Base-by-base conservation (phyloP, 92 coral and sea anemone genomes). In the Hydrozoanthus gracilis region DNA sequence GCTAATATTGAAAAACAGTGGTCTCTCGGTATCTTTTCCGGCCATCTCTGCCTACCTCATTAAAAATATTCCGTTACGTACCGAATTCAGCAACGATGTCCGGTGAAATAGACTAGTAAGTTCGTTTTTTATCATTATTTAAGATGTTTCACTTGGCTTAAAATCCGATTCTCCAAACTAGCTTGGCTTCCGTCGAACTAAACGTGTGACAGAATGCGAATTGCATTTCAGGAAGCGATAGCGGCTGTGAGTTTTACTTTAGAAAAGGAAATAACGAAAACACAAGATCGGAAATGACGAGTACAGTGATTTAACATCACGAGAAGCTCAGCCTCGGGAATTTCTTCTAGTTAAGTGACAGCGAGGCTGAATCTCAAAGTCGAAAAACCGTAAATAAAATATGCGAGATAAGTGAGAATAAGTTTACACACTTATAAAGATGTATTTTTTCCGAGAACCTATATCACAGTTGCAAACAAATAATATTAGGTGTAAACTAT, bases 281-380 rank as follows among this genome's bases (percentile, higher is more conserved):
- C 56, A 47, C 20, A 58, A 46, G 73, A 64, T 80, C 85, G 73
- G 74, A 64, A 80, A 49, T 64, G 73, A 65, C 73, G 51, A 77
- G 82, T 6, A 56, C 2, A 15, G 82, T 39, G 54, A 56, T n/a
- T 12, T 54, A 13, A 46, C 45, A 76, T 17, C 82, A 48, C 17
- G 82, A 51, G 39, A 27, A 27, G 39, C 39, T 27, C 39, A 27
- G 39, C 39, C 1, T 27, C 39, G 39, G 66, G 44, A 51, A 16
- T 51, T 75, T 79, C 85, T 48, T 17, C 16, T 39, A 9, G 8
- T 16, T 48, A 46, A n/a, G 45, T 18, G 16, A 48, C 49, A 27
- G 39, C 39, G 39, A 27, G 60, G 50, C n/a, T 5, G 12, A 17
- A 46, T 72, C 20, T 5, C 6, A 13, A 16, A 9, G 16, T 39